Evolutionary conservation across 2,888 invertebrate genomes (phyloP), one percentile per base, ranked within the genome.

Genomic region (Microdon myrmicae): DNA sequence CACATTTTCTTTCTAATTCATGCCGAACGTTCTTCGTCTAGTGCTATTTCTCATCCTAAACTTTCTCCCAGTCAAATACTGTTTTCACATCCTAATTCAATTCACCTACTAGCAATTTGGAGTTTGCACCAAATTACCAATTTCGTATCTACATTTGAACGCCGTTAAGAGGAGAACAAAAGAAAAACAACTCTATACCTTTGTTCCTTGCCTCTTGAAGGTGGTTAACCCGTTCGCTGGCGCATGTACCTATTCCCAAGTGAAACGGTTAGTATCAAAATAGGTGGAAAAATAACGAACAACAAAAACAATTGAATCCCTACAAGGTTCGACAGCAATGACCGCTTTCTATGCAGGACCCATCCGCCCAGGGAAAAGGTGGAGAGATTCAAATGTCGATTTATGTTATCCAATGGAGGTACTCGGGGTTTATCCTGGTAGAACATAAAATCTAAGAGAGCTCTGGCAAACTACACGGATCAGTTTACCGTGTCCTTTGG

Each of bases 111-210:
- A 5, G 14, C 32, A 29, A 25, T 5, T 25, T 26, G 4, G n/a
- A 49, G 16, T 26, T 51, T 35, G 6, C 34, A 35, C 34, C 22
- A 22, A 41, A 51, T 35, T 43, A 51, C 28, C 43, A 51, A 41
- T 43, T 51, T 43, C 34, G 35, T 51, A 35, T 25, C 51, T 51
- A 51, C 34, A 51, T 51, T 43, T 51, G 35, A 19, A 51, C 43
- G 35, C 20, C 28, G 41, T 35, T 34, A 25, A 39, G 41, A 25
- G 28, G 1, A 22, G 13, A 35, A 35, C 8, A 20, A 4, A 10
- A 35, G 4, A 8, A 20, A 35, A 35, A 22, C 3, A 13, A 39
- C 10, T 23, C 23, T 16, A 32, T 12, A 14, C 28, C 14, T 20
- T 38, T 19, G 7, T 7, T 13, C 12, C 6, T 23, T 13, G 13